phyloP scores from a whole-genome alignment of 2,113 vertebrate genomes.

The Brachionichthys hirsutus region DNA sequence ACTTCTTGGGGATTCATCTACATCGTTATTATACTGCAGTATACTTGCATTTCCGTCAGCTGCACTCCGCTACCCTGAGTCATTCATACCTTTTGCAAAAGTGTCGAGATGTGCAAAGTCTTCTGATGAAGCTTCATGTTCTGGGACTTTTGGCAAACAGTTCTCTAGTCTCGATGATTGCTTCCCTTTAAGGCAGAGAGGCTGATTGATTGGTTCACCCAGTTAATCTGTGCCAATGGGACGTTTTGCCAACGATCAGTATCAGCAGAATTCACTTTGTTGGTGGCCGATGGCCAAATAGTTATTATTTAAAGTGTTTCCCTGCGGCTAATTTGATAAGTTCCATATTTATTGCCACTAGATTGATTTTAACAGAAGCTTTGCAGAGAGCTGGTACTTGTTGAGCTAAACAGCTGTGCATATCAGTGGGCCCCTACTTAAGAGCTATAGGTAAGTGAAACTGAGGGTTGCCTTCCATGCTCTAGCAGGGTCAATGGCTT shows the following conservation, averaged over 20 bases:
- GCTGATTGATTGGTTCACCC: no score
- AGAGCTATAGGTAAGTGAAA: slow-evolving; percentile 32
- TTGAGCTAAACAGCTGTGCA: no score
- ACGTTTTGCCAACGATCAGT: no score
- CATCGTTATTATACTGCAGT: neutral
- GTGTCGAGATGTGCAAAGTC: slow-evolving; percentile 2
- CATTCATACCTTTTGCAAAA: neutral
- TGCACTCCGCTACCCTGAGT: neutral
- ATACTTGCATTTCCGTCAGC: slow-evolving; percentile 1
- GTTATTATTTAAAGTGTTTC: no score
- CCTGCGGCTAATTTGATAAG: no score
- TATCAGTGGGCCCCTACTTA: neutral
- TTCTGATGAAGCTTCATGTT: neutral
- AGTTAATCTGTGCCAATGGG: no score
- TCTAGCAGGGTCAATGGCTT: slow-evolving; percentile 48
- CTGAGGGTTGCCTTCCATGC: slow-evolving; percentile 36
- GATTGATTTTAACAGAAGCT: no score
- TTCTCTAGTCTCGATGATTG: slow-evolving; percentile 2
- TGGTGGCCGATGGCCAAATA: no score
- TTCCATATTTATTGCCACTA: no score
- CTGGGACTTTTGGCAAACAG: slow-evolving; percentile 6
- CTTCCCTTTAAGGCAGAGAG: slow-evolving; percentile 4
- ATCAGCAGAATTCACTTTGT: no score
- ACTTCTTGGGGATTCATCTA: neutral
- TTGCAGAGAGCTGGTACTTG: no score